Conservation (phyloP, 2,888 invertebrate genomes). For the Pasiphila rectangulata region DNA sequence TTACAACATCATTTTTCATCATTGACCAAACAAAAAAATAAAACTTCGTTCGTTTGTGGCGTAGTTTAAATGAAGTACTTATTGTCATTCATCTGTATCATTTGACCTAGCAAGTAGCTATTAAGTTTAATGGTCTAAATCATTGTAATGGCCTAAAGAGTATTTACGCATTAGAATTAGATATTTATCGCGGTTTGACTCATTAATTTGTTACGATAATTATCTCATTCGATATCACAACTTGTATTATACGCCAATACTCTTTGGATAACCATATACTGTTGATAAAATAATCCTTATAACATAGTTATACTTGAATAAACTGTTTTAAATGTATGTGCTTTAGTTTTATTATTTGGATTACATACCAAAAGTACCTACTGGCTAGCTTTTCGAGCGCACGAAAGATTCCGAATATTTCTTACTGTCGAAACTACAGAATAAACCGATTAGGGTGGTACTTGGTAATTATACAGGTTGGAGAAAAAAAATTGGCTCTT, state of each 20-base stretch:
- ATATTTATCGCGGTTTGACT: neutral
- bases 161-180: constrained; percentile 17
- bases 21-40: too few relatives aligned
- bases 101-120: neutral
- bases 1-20: too few relatives aligned
- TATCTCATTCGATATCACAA: constrained; percentile 8
- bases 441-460: too few relatives aligned
- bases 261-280: constrained; percentile 54
- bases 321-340: constrained; percentile 31
- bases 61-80: too few relatives aligned
- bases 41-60: too few relatives aligned
- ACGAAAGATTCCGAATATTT: too few relatives aligned
- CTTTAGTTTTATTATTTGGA: neutral
- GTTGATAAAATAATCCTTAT: constrained; percentile 56
- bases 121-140: neutral
- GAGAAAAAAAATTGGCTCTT: neutral
- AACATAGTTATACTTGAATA: constrained; percentile 50
- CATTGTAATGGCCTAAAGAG: constrained; percentile 10
- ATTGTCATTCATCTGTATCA: neutral
- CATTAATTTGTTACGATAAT: constrained; percentile 4
- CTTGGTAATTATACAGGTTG: too few relatives aligned
- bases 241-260: constrained; percentile 47
- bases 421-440: too few relatives aligned
- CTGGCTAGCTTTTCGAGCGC: too few relatives aligned
- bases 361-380: too few relatives aligned